Conservation (phyloP, 2,113 vertebrate species). For the Rhabdornis inornatus region DNA sequence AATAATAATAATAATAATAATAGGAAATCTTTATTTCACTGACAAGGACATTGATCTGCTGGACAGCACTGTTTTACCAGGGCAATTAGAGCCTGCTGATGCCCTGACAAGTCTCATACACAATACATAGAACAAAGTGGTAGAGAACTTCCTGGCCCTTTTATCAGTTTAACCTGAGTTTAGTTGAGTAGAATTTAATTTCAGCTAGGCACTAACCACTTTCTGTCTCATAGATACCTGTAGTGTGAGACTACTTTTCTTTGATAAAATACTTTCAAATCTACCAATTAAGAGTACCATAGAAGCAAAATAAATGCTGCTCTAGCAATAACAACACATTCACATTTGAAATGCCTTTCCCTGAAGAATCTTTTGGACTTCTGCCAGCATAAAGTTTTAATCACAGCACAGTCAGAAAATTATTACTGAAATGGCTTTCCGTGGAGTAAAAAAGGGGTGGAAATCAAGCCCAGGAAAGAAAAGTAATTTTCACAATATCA, state of each 20-base stretch:
- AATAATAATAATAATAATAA: not conserved
- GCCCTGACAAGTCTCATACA: not conserved
- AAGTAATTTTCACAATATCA: not conserved
- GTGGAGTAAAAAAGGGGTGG: not conserved
- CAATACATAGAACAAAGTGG: not conserved
- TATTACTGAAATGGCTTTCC: not conserved
- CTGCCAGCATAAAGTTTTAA: not conserved
- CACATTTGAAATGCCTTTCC: not conserved
- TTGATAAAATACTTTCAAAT: not conserved
- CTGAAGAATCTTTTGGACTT: not conserved
- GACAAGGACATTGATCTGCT: not conserved
- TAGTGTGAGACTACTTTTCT: not conserved
- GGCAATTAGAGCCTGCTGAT: not conserved
- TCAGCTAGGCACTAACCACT: not conserved
- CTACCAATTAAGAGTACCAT: not conserved
- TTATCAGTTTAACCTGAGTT: not conserved
- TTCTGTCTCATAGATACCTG: not conserved
- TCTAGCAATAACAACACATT: not conserved
- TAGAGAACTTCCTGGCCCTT: not conserved
- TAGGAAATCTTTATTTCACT: not conserved
- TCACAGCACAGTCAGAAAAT: not conserved
- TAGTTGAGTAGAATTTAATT: not conserved
- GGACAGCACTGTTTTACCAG: not conserved
- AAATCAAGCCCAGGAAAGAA: not conserved
- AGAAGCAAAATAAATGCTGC: not conserved